Conservation (phyloP, 2,797 vertebrate species). For the Cuculus canorus region DNA sequence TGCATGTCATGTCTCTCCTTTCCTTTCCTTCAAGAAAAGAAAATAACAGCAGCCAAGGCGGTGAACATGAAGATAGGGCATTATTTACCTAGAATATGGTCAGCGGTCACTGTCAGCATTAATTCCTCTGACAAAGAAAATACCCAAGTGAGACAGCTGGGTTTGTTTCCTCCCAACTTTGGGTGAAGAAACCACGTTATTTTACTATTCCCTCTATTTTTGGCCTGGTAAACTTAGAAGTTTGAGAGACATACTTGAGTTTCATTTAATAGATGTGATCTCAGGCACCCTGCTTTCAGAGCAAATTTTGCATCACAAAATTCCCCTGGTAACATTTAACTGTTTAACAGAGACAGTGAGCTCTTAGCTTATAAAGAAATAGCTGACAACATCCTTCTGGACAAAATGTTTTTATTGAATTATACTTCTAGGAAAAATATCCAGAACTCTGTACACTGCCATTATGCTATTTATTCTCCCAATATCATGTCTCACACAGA, state of each 20-base stretch:
- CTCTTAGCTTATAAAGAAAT: background rate
- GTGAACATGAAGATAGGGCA: background rate
- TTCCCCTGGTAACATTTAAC: background rate
- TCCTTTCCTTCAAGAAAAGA: background rate
- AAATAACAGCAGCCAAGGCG: background rate
- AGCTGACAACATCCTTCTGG: background rate
- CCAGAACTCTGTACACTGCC: background rate
- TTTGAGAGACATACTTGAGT: background rate
- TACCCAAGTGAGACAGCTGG: background rate
- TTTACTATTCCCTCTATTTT: background rate
- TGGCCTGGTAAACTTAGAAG: background rate
- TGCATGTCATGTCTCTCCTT: rapidly evolving
- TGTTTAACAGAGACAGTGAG: background rate
- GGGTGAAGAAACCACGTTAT: background rate
- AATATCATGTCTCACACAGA: background rate
- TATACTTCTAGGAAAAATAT: background rate
- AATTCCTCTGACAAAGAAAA: background rate
- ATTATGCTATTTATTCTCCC: background rate
- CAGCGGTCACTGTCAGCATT: background rate
- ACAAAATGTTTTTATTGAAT: background rate
- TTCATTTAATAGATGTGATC: background rate
- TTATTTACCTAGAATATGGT: background rate
- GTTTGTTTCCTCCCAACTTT: background rate
- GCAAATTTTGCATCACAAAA: background rate
- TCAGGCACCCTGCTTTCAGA: background rate